Conservation (phyloP, 2,888 invertebrate genomes). For the Eupithecia insigniata region DNA sequence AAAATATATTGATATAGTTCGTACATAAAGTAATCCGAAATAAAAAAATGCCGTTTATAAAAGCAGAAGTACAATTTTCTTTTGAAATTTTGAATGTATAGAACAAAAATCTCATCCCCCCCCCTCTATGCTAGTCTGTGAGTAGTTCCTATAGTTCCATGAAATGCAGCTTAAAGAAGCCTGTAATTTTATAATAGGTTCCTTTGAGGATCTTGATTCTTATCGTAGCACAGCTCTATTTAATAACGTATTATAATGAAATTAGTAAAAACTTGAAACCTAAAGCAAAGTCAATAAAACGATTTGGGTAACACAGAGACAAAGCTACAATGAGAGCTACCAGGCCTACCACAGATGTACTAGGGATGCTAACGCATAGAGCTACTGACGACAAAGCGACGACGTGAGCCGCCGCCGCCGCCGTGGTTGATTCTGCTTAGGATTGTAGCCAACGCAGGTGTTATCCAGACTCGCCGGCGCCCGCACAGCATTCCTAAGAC, state of each 20-base stretch:
- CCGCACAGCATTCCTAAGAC: constrained; percentile 83
- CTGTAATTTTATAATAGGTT: background rate
- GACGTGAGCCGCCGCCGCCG: background rate
- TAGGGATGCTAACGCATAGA: too few species aligned
- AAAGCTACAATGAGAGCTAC: too few species aligned
- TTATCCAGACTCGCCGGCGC: constrained; percentile 87
- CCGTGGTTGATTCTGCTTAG: too few species aligned
- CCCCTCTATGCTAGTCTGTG: too few species aligned
- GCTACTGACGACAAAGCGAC: background rate
- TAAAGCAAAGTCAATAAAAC: background rate
- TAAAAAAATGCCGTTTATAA: too few species aligned
- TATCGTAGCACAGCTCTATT: too few species aligned
- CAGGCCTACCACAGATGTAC: too few species aligned
- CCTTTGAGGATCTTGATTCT: background rate
- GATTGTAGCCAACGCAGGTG: constrained; percentile 80
- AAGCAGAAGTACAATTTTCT: too few species aligned
- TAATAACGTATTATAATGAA: background rate
- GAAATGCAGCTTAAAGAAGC: background rate
- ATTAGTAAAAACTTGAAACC: background rate
- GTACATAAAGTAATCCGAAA: too few species aligned
- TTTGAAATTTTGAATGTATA: too few species aligned
- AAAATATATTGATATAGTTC: too few species aligned
- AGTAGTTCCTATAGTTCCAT: background rate
- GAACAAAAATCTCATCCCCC: too few species aligned
- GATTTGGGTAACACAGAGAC: background rate